Evolutionary conservation across 2,797 vertebrate genomes (phyloP), one percentile per base, ranked within the genome.

Genomic region (Manis javanica): DNA sequence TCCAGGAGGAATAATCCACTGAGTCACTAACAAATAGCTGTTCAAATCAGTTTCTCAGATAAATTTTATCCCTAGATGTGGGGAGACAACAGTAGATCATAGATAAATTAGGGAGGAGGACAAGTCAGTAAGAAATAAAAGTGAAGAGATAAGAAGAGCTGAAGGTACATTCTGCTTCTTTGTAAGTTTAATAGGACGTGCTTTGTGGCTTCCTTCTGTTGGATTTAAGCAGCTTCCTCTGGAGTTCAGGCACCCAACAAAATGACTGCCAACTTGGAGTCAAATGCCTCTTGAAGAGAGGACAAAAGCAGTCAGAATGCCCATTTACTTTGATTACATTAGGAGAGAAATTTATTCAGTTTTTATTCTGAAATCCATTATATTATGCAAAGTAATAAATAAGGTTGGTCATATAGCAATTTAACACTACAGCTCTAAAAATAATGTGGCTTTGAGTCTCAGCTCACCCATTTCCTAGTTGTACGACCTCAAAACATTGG

Each of bases 401-500:
- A 84, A 74, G 8, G 18, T 86, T 86, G n/a, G 39, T 24, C 66
- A 2, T n/a, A 78, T 18, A 85, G 68, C 49, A 89, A 4, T 10
- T 57, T 72, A 85, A 91, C 9, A 66, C 26, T 7, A 61, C 7
- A 64, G 12, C 4, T 86, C 53, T 46, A 69, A 51, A 93, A 61
- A 57, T 96, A 81, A 96, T 64, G 77, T 96, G 83, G 37, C 74
- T 87, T 89, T 95, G 92, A 96, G 81, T 97, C 34, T 96, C 31
- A 69, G 31, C n/a, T 89, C 79, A 51, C 21, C 2, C 9, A 18
- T 9, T 75, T 89, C 59, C 93, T 59, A 24, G 10, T 16, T 83
- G n/a, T 69, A n/a, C 49, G 55, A 63, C 26, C 26, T 66, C 34
- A 63, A 91, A 93, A 86, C 55, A 42, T 13, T 72, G 46, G 49